Base-by-base conservation (phyloP, 2,797 vertebrate species). In the Babyrousa celebensis region DNA sequence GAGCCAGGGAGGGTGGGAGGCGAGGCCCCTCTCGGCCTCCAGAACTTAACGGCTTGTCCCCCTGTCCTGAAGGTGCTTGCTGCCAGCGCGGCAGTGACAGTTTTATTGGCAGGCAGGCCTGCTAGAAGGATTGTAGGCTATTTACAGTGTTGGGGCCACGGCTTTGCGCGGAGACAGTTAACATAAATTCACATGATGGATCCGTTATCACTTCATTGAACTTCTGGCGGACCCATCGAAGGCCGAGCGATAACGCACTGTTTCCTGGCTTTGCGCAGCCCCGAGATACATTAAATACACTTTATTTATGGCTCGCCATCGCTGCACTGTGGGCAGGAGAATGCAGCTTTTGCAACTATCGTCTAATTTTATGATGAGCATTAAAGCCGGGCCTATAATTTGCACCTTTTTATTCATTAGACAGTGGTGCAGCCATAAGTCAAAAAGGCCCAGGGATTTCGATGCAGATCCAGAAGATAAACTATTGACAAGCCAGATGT, bases 321-420 rank as follows among this genome's bases (percentile, higher is more conserved):
- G 97, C 97, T 95, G 98, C 98, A 84, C 98, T 98, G 98, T 98
- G 98, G 98, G 98, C 99, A 99, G 99, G 99, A 99, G 99, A 99
- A 99, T 98, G 98, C 98, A 98, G 98, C 98, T 99, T 98, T 98
- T 99, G 99, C 99, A 99, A 99, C 99, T 99, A 99, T 99, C 99
- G 99, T 99, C 99, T 99, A 99, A 99, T 99, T 99, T 99, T 99
- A 99, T 98, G 99, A 99, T 99, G 99, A 98, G 98, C 99, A 99
- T 99, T 99, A 99, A 99, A 99, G 99, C 99, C 97, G 97, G 98
- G 95, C 98, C 98, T 99, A 98, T 99, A 99, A 99, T 99, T 99
- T 99, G 98, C 98, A 99, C 99, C 99, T 99, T 99, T 98, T 99
- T 99, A 99, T 99, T 99, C 98, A 98, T 98, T 98, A 99, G 99